Evolutionary conservation across 2,113 vertebrate genomes (phyloP), one percentile per base, ranked within the genome.

Genomic region (Strigops habroptila): DNA sequence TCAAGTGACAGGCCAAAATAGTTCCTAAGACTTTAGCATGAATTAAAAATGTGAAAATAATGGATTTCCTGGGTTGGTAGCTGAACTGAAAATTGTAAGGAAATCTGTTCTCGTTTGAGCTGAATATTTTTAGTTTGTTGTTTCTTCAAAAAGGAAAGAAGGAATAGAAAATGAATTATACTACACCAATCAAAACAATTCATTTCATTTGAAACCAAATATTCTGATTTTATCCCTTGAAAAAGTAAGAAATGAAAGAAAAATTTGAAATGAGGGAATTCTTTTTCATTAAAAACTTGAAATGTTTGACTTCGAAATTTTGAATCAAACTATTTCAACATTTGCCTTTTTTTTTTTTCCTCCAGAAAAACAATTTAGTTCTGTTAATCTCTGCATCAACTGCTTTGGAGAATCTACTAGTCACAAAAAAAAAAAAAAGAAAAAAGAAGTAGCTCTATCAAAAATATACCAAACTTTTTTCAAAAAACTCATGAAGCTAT

Each of bases 11-110:
- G 86, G 88, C 48, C 76, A 92, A 92, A 96, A 96, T 75, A 97
- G 80, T 69, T 93, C 81, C 64, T 68, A 94, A 95, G 91, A 95
- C 77, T 95, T 89, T 79, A 91, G 77, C 57, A 95, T 97, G 83
- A 96, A 97, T 95, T 95, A 95, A 97, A 95, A 96, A 97, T 97
- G 86, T 91, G 93, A 92, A 96, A 95, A 84, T 87, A 95, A 96
- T 97, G 93, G 83, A 87, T 96, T 93, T 96, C 92, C 91, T 89
- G 81, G 52, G 86, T 89, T 93, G 67, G 84, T 57, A 93, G 83
- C 35, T 92, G 86, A 92, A 91, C 77, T 71, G 74, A 91, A 92
- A 92, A 92, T 79, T 89, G 44, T 84, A 84, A 82, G 74, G 41
- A 91, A 89, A 95, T 76, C 70, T 65, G 52, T 67, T 93, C 69